Evolutionary conservation across 2,113 vertebrate genomes (phyloP), one percentile per base, ranked within the genome.

Genomic region (Leptobrachium ailaonicum): DNA sequence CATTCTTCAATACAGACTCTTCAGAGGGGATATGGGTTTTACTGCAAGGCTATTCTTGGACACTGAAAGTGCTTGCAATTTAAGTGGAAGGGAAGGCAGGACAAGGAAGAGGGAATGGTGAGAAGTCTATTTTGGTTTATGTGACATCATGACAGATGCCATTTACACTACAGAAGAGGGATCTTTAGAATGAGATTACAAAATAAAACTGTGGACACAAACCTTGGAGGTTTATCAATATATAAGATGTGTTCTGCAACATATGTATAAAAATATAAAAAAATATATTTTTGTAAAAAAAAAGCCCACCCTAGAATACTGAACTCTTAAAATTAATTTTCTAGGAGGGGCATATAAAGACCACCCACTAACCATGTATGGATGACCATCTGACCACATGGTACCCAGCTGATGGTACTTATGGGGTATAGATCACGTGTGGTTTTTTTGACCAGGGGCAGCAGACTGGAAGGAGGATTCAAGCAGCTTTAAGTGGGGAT

Each of bases 381-480:
- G 90, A 79, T 84, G 87, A 85, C 86, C 92, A 91, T 86, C 82
- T 45, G 87, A 92, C 86, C 90, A 86, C 84, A 85, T 66, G 86
- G 85, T 75, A 67, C 84, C 82, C 62, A 84, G 86, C 87, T 86
- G 80, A 88, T 83, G 87, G 87, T 94, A 94, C 89, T 91, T 94
- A 94, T 92, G 90, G 89, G 90, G 88, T 88, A 85, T 88, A 85
- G 86, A 91, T 94, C 92, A 94, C 92, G 91, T 93, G 91, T 85
- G 82, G 12, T 67, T 86, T 89, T 90, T 89, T 92, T 93, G 92
- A 94, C 92, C 92, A 93, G 92, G 90, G 91, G 88, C 92, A 88
- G 88, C 93, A 88, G 89, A 90, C 88, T 88, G 89, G 89, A 85
- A 85, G 87, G 73, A 81, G 79, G 85, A 89, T 85, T 86, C 86